A percentile compares a stretch with the other conserved stretches of the same genome.
phyloP scores from a whole-genome alignment of 2,888 invertebrate species.

The Suillia variegata region DNA sequence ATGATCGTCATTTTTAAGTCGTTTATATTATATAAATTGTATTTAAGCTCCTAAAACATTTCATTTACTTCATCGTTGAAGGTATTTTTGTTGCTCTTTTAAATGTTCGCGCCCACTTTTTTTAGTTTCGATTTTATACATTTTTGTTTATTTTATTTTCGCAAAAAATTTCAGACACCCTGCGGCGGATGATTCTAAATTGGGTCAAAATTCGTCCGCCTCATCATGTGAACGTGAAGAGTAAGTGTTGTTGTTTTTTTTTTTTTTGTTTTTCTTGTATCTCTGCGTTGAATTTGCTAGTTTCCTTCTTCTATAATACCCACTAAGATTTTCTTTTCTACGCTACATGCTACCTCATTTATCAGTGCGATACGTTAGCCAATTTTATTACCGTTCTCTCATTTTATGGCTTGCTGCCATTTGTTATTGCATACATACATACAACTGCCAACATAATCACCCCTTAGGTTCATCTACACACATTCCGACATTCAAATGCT shows the following conservation, averaged over 20 bases:
- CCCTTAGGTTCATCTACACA: too few relatives aligned
- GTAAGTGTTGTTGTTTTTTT: slow-evolving; percentile 52
- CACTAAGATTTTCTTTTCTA: slow-evolving; percentile 15
- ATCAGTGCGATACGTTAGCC: not conserved
- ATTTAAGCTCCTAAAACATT: too few relatives aligned
- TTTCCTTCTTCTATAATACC: slow-evolving; percentile 18
- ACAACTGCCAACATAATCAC: too few relatives aligned
- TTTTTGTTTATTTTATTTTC: slow-evolving; percentile 9
- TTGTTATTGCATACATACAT: slow-evolving; percentile 6
- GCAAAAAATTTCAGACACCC: slow-evolving; percentile 50
- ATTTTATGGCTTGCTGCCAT: not conserved
- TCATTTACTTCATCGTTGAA: too few relatives aligned
- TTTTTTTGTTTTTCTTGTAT: slow-evolving; percentile 43
- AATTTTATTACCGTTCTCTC: not conserved
- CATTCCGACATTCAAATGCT: too few relatives aligned
- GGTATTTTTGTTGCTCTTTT: not conserved
- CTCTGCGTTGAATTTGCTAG: not conserved
- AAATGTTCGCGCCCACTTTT: slow-evolving; percentile 5
- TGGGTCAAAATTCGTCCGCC: slow-evolving; percentile 55
- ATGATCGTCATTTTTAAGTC: too few relatives aligned
- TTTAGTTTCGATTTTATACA: slow-evolving; percentile 18
- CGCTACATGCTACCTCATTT: slow-evolving; percentile 13
- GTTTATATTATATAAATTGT: too few relatives aligned
- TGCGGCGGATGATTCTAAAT: slow-evolving; percentile 54
- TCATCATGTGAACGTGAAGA: slow-evolving; percentile 57